These are phyloP conservation scores for Drosophila miranda DNA, from an alignment of 1,140 invertebrate genomes.

Conservation along the genomic window DNA sequence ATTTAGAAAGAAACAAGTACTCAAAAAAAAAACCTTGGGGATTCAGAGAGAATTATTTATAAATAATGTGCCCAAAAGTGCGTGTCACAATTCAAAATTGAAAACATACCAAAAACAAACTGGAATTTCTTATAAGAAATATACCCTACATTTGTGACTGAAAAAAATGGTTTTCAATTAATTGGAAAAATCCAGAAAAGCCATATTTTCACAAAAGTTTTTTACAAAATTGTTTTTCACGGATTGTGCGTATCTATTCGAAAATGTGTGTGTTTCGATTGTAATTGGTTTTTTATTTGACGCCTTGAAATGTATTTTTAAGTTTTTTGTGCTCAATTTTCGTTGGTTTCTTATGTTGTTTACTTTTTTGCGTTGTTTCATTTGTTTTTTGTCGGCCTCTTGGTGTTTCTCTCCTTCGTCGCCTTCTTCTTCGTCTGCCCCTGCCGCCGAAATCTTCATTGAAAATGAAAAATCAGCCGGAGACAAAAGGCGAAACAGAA, in stretches of 20 bases:
- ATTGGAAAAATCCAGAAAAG: too few relatives aligned
- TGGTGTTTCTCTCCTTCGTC: constrained; percentile 8
- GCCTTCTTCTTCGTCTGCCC: constrained; percentile 13
- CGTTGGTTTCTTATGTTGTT: constrained; percentile 62
- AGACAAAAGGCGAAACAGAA: constrained; percentile 42
- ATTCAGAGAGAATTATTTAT: background rate
- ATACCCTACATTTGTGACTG: too few relatives aligned
- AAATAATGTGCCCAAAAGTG: too few relatives aligned
- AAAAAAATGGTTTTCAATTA: too few relatives aligned
- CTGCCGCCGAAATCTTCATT: constrained; percentile 22
- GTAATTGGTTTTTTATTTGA: constrained; percentile 64
- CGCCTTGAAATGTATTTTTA: constrained; percentile 79
- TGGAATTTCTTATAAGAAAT: too few relatives aligned
- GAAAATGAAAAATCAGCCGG: constrained; percentile 32
- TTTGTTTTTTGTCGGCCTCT: constrained; percentile 43
- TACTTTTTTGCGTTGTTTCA: constrained; percentile 77
- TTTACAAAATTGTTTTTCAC: constrained; percentile 28
- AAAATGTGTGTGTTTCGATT: constrained; percentile 27
- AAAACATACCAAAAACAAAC: too few relatives aligned
- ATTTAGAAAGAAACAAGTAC: background rate
- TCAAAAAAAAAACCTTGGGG: background rate
- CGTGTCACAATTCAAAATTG: too few relatives aligned
- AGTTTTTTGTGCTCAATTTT: constrained; percentile 69
- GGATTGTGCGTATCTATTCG: constrained; percentile 6
- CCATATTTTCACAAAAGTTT: constrained; percentile 28